Conservation (phyloP, 1,140 invertebrate genomes). For the Thereuonema tuberculata region DNA sequence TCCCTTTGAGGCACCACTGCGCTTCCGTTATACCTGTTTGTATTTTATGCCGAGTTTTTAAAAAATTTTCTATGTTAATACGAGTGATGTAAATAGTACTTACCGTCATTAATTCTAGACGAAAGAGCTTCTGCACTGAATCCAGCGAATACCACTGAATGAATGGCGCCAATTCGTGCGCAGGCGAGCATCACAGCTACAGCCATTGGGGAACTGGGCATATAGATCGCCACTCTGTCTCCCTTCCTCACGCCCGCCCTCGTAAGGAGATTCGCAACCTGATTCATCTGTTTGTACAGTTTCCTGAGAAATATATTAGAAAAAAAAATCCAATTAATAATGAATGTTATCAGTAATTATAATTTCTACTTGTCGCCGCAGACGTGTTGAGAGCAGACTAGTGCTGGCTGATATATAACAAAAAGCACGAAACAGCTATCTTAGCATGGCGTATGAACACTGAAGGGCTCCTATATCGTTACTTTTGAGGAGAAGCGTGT, state of each 20-base stretch:
- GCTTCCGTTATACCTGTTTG: no score
- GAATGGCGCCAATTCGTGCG: constrained; percentile 39
- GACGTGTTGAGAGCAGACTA: no score
- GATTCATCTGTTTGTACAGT: constrained; percentile 30
- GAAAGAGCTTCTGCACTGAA: constrained; percentile 43
- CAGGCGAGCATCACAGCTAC: constrained; percentile 38
- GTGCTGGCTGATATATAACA: no score
- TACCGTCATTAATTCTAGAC: constrained; percentile 38
- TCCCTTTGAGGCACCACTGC: no score
- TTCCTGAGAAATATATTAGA: constrained; percentile 15
- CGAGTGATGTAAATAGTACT: no score
- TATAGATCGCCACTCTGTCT: constrained; percentile 40
- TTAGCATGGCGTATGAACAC: no score
- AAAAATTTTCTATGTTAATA: no score
- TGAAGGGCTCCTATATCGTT: no score
- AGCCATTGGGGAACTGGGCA: constrained; percentile 36
- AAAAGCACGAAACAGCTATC: no score
- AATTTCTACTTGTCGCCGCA: no score
- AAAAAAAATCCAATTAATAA: neutral
- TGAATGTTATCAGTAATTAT: neutral
- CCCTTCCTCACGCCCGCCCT: constrained; percentile 35
- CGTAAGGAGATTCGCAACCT: constrained; percentile 34
- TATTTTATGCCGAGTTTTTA: no score
- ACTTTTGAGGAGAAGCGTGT: no score
- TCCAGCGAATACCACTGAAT: constrained; percentile 45